Conservation (phyloP, 2,888 invertebrate species). For the Pyrrhosoma nymphula region DNA sequence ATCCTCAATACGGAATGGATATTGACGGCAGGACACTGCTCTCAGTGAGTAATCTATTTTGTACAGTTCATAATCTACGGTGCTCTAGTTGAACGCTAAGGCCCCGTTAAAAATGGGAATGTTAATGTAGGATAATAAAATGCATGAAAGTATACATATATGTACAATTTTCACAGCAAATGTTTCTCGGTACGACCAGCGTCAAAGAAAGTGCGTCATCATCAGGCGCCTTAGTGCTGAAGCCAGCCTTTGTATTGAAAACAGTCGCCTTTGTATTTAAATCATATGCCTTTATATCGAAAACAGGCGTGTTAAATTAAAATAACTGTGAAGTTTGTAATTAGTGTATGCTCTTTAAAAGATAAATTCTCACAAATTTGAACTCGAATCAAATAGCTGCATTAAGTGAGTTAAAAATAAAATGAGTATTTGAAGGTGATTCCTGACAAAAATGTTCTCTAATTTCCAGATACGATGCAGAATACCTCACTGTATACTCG, state of each 20-base stretch:
- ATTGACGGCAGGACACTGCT: slow-evolving; percentile 62
- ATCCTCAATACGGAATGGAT: slow-evolving; percentile 38
- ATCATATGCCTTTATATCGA: too few species aligned
- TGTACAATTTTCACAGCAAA: background rate
- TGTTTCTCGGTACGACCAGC: too few species aligned
- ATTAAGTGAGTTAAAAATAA: too few species aligned
- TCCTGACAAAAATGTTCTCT: background rate
- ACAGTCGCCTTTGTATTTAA: too few species aligned
- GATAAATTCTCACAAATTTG: too few species aligned
- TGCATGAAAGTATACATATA: background rate
- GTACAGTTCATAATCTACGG: background rate
- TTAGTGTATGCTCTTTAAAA: background rate
- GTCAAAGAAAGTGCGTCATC: too few species aligned
- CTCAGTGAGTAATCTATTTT: slow-evolving; percentile 39
- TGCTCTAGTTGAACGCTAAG: background rate
- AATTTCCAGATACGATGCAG: background rate
- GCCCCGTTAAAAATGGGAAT: background rate
- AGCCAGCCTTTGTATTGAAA: too few species aligned
- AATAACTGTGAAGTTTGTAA: too few species aligned
- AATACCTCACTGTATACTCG: background rate
- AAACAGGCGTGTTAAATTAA: too few species aligned
- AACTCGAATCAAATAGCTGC: too few species aligned
- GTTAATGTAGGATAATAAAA: background rate
- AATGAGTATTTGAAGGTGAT: background rate
- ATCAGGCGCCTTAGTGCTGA: too few species aligned